Evolutionary conservation across 2,113 vertebrate species (phyloP).

Genomic region (Nycticorax nycticorax): DNA sequence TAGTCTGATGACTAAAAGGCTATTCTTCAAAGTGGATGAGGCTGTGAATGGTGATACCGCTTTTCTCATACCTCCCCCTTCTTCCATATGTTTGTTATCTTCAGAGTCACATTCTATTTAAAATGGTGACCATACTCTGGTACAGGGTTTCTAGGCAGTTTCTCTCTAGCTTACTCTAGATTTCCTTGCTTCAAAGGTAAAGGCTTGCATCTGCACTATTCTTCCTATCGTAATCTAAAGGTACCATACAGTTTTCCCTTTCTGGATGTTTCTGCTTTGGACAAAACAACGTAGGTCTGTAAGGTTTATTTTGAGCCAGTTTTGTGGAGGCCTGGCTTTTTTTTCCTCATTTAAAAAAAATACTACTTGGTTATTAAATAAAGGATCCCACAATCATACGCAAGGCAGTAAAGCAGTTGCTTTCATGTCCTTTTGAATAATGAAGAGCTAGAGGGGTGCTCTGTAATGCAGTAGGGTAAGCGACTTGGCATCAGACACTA

Average conservation of each 20-base stretch:
- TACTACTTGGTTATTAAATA: not conserved
- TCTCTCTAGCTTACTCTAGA: not conserved
- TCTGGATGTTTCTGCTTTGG: not conserved
- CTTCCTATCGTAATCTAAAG: not conserved
- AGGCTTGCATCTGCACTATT: not conserved
- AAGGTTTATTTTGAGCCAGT: not conserved
- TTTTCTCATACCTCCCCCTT: not conserved
- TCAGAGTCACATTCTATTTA: not conserved
- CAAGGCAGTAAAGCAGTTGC: not conserved
- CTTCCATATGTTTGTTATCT: not conserved
- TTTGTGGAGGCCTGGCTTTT: not conserved
- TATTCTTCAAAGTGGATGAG: not conserved
- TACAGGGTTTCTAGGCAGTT: not conserved
- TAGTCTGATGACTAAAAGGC: not conserved
- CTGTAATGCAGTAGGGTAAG: not conserved
- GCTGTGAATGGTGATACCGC: not conserved
- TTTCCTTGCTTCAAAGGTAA: not conserved
- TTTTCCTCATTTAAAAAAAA: not conserved
- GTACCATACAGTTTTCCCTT: not conserved
- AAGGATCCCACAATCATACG: not conserved
- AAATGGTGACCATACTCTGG: not conserved
- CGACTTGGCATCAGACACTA: not conserved
- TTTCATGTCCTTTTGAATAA: not conserved
- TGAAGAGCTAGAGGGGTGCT: not conserved
- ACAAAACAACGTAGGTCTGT: not conserved